phyloP scores from a whole-genome alignment of 2,113 vertebrate genomes.

The Miniopterus natalensis region DNA sequence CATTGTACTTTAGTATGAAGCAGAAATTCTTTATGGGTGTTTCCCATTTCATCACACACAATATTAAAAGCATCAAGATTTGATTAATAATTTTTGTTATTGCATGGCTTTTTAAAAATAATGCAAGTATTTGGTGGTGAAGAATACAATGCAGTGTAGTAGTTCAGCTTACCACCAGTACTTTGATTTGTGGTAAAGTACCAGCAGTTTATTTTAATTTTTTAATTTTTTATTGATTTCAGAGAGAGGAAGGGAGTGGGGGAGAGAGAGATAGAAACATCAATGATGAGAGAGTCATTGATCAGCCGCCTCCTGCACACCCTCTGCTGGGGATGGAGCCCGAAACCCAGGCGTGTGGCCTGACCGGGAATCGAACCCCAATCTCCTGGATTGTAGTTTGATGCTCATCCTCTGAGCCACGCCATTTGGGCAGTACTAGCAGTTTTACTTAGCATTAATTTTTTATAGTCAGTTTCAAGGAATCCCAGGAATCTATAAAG shows the following conservation, averaged over 20 bases:
- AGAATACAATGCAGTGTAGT: not conserved
- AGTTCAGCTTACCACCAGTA: not conserved
- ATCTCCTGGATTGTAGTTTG: too few relatives aligned
- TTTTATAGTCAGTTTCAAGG: not conserved
- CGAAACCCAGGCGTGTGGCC: too few relatives aligned
- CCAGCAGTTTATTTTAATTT: not conserved
- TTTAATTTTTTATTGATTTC: too few relatives aligned
- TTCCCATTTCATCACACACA: not conserved
- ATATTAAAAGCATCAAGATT: not conserved
- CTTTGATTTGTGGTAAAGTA: not conserved
- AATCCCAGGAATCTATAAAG: not conserved
- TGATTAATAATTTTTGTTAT: not conserved
- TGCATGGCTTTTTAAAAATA: not conserved
- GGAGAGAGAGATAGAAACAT: too few relatives aligned
- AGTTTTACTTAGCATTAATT: not conserved
- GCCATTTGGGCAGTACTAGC: too few relatives aligned
- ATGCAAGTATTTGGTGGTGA: not conserved
- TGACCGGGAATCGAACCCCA: too few relatives aligned
- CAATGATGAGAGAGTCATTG: too few relatives aligned
- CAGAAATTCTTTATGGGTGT: not conserved
- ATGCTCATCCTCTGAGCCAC: too few relatives aligned
- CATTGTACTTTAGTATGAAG: not conserved
- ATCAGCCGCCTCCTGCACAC: too few relatives aligned
- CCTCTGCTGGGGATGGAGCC: too few relatives aligned
- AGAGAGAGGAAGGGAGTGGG: too few relatives aligned